Evolutionary conservation across 2,888 invertebrate genomes (phyloP), one percentile per base, ranked within the genome.

Genomic region (Rutpela maculata): DNA sequence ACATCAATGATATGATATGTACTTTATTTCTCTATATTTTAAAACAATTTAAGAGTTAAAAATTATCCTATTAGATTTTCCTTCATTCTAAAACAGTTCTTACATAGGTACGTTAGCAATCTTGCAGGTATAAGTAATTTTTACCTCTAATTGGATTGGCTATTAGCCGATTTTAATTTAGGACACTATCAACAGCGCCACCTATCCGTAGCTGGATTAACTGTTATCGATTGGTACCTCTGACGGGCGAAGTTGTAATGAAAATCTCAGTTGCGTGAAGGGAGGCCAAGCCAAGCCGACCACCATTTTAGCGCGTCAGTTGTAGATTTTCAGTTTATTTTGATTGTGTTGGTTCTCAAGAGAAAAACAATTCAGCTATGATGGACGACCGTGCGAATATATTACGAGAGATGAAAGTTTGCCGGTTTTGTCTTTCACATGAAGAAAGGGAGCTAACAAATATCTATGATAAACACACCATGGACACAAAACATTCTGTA

Each of bases 361-460:
- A 73, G n/a, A 26, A 50, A 22, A 55, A 38, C 55, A 26, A 62
- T 11, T 11, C n/a, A n/a, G 17, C 0, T 1, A 63, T 55, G 63
- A 85, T 84, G 85, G 86, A 86, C 69, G 81, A 82, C 65, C 80
- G 85, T 66, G 81, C 83, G 43, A 80, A 83, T 75, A 80, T 81
- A 60, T 70, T 95, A 78, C 92, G 93, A 31, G 90, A 91, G 67
- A 91, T 93, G 89, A 92, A 93, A 89, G 91, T 95, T 78, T 96
- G 95, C 89, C 92, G 95, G 83, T 95, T 95, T 89, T 95, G 95
- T 89, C 90, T 95, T 84, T 90, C 92, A 78, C 76, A 72, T 56
- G 93, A 93, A 87, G 92, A 93, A 83, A 92, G 91, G 80, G 91
- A 93, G 75, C 89, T 95, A 79, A 91, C 91, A 81, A 94, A 92